A percentile compares a stretch with the other conserved stretches of the same genome.
Conservation (phyloP, 1,140 invertebrate species). For the Palaemon carinicauda region DNA sequence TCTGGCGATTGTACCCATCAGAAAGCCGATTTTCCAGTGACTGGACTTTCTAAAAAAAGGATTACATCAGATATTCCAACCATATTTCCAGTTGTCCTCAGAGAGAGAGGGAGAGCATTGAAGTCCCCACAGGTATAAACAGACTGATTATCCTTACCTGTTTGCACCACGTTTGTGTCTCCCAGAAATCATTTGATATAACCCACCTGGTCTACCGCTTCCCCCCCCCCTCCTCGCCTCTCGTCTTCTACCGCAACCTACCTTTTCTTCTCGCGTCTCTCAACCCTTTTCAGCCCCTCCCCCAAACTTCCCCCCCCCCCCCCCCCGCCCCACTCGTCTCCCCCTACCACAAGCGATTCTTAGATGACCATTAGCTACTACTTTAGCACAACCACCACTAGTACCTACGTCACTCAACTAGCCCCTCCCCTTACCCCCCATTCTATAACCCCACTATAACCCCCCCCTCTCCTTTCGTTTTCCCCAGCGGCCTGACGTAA, state of each 20-base stretch:
- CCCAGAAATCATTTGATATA: background rate
- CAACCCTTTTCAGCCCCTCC: background rate
- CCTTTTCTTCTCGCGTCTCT: background rate
- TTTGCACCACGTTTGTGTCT: too few relatives aligned
- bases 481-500: background rate
- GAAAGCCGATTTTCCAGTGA: too few relatives aligned
- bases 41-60: too few relatives aligned
- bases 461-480: background rate
- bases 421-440: background rate
- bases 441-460: background rate
- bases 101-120: too few relatives aligned
- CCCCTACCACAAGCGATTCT: background rate
- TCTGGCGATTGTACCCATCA: too few relatives aligned
- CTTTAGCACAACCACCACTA: background rate
- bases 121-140: too few relatives aligned
- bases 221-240: background rate
- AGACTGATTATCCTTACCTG: too few relatives aligned
- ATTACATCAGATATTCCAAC: too few relatives aligned
- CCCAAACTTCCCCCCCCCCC: background rate
- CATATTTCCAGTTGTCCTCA: too few relatives aligned
- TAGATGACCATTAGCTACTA: background rate
- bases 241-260: background rate
- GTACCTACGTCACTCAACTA: background rate
- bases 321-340: background rate
- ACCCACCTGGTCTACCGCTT: background rate